Evolutionary conservation across 2,113 vertebrate genomes (phyloP).

Genomic region (Crotophaga sulcirostris): DNA sequence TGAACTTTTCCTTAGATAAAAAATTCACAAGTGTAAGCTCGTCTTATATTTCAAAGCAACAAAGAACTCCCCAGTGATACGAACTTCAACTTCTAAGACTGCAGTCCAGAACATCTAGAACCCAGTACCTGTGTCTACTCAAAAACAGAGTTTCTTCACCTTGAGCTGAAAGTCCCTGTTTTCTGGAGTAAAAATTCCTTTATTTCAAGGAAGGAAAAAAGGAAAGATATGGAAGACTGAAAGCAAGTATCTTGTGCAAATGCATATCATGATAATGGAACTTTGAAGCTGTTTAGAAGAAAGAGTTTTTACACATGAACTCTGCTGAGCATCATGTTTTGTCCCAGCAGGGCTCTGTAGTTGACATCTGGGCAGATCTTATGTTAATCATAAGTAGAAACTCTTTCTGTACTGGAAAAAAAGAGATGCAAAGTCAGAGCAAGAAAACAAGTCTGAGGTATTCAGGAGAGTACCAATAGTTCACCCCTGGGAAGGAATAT

Average conservation of each 20-base stretch:
- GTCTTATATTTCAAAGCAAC: background rate
- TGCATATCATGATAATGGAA: background rate
- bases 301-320: background rate
- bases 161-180: background rate
- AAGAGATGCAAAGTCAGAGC: background rate
- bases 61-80: background rate
- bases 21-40: background rate
- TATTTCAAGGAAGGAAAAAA: background rate
- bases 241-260: background rate
- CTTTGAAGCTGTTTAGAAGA: background rate
- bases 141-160: background rate
- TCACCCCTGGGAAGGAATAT: background rate
- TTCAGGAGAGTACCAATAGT: background rate
- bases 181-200: background rate
- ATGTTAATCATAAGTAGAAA: background rate
- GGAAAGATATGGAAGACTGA: background rate
- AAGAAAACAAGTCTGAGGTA: background rate
- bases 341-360: background rate
- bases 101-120: background rate
- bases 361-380: background rate
- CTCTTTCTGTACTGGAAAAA: background rate
- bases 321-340: background rate
- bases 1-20: background rate
- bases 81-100: background rate
- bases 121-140: background rate